Percentiles rank a stretch among this genome's conserved stretches.
Evolutionary conservation across 2,888 invertebrate species (phyloP).

Genomic region (Teinopalpus imperialis): DNA sequence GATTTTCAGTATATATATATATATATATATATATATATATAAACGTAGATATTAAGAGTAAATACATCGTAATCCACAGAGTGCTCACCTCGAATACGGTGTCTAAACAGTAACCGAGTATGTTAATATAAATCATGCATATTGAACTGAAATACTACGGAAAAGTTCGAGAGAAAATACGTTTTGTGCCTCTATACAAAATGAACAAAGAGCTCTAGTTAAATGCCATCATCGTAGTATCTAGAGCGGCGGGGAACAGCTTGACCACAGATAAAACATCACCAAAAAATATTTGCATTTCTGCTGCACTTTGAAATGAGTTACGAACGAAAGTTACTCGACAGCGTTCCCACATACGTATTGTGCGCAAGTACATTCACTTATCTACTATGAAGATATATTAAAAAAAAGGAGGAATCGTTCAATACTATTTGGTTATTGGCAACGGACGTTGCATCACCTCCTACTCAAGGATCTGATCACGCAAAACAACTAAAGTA

Average conservation of each 20-base stretch:
- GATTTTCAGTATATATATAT: slow-evolving; percentile 70
- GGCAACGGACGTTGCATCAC: slow-evolving; percentile 63
- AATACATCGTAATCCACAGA: slow-evolving; percentile 53
- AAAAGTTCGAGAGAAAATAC: slow-evolving; percentile 57
- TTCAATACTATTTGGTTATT: slow-evolving; percentile 75
- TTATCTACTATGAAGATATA: slow-evolving; percentile 68
- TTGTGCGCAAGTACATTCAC: slow-evolving; percentile 74
- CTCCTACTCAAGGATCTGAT: slow-evolving; percentile 48
- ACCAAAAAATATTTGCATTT: slow-evolving; percentile 76
- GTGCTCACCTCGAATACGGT: slow-evolving; percentile 46
- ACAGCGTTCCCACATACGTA: slow-evolving; percentile 45
- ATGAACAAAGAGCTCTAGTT: slow-evolving; percentile 65
- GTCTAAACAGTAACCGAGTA: slow-evolving; percentile 52
- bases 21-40: slow-evolving; percentile 69
- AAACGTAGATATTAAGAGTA: slow-evolving; percentile 68
- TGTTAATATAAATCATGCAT: slow-evolving; percentile 51
- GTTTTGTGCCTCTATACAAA: slow-evolving; percentile 65
- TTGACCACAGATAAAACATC: slow-evolving; percentile 55
- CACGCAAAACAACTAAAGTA: slow-evolving; percentile 50
- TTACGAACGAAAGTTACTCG: slow-evolving; percentile 41
- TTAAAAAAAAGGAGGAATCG: slow-evolving; percentile 63
- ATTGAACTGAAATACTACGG: slow-evolving; percentile 53
- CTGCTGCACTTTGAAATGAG: slow-evolving; percentile 52
- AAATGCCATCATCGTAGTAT: slow-evolving; percentile 61
- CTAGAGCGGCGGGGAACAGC: slow-evolving; percentile 53